A percentile compares a stretch with the other conserved stretches of the same genome.
Evolutionary conservation across 2,797 vertebrate species (phyloP).

Genomic region (Champsocephalus esox): DNA sequence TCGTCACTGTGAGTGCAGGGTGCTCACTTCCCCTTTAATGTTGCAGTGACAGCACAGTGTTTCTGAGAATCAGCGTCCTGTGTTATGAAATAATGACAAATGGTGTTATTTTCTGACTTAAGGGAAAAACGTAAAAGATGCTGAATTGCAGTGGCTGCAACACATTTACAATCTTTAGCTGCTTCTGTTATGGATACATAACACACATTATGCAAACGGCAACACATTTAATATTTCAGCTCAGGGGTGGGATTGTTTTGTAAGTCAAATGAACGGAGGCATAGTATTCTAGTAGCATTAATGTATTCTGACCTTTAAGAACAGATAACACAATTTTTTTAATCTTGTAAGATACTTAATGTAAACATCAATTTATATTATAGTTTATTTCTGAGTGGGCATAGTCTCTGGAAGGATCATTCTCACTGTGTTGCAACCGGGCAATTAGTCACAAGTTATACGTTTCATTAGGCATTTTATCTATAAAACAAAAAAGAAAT

Average conservation of each 20-base stretch:
- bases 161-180: conserved; percentile 38
- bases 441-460: neutral
- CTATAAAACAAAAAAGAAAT: neutral
- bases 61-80: neutral
- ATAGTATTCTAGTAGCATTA: conserved; percentile 19
- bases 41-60: neutral
- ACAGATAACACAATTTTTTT: neutral
- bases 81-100: conserved; percentile 50
- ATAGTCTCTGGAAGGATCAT: too few relatives aligned
- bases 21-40: neutral
- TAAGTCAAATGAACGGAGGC: conserved; percentile 18
- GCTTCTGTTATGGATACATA: conserved; percentile 12
- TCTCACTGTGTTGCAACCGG: too few relatives aligned
- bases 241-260: conserved; percentile 36
- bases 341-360: conserved; percentile 10
- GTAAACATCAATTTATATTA: conserved; percentile 1
- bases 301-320: conserved; percentile 4
- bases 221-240: conserved; percentile 34
- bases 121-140: conserved; percentile 40
- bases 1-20: conserved; percentile 79
- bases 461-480: neutral
- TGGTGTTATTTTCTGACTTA: conserved; percentile 41
- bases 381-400: too few relatives aligned
- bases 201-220: conserved; percentile 26
- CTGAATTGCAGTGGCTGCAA: conserved; percentile 42